Evolutionary conservation across 2,797 vertebrate species (phyloP), one percentile per base, ranked within the genome.

Genomic region (Pseudochromis fuscus): DNA sequence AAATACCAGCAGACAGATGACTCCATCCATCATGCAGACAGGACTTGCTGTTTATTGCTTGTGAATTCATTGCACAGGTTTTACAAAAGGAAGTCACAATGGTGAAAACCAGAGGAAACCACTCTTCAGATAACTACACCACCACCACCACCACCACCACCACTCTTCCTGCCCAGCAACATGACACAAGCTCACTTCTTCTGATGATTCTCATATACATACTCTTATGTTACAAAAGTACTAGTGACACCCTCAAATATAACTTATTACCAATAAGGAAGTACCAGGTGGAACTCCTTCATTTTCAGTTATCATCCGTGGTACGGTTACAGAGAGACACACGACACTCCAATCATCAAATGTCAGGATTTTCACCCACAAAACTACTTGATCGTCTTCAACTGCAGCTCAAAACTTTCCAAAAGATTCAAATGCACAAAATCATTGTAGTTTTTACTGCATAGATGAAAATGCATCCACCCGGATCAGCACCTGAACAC

Each of bases 1-100:
- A 91, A 87, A 89, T 81, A 90, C 77, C 10, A 45, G 76, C 74
- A 84, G 82, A 81, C 75, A 81, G 49, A 57, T 79, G 37, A 83
- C 65, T 50, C 55, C 30, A 67, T 77, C 79, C 44, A 80, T 79
- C 67, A 64, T 37, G 77, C 52, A 73, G 63, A 85, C 38, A 46
- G 44, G 44, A 72, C 59, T 67, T 25, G 7, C 46, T 28, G 56
- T 87, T 90, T 82, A 88, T 86, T 87, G 50, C 78, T 85, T 72
- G 81, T 56, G 75, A 45, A 72, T 77, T 59, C 70, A 70, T 85
- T 86, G 81, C 77, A 88, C 65, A 67, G 42, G 57, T 74, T 81
- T 88, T 74, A 83, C 78, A 79, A 58, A 28, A 72, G 66, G n/a
- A 76, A 69, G 71, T 78, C 77, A 85, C 82, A 51, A 42, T 31